Percentiles rank a stretch among this genome's conserved stretches.
These are phyloP conservation scores for Neolamprologus brichardi DNA, from an alignment of 2,113 vertebrate species.

Conservation along the genomic window DNA sequence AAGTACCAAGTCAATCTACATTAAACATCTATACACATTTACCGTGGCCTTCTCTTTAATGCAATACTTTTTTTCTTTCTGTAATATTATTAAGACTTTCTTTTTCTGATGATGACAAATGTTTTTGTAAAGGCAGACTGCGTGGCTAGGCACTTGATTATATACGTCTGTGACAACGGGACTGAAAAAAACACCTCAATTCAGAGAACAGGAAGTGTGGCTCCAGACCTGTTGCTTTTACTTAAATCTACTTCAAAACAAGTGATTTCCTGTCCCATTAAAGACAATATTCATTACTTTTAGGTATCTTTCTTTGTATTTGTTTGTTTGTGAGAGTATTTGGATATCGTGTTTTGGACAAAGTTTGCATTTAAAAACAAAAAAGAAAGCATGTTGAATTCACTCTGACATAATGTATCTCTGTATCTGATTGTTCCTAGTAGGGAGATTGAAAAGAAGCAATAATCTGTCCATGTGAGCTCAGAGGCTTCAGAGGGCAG, in stretches of 20 bases:
- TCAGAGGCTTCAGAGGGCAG: not conserved
- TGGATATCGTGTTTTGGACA: not conserved
- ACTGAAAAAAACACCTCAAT: not conserved
- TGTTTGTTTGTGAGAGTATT: not conserved
- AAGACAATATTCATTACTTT: not conserved
- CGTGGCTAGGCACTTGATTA: not conserved
- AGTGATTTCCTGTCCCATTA: not conserved
- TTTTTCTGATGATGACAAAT: not conserved
- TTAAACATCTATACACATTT: not conserved
- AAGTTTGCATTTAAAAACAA: not conserved
- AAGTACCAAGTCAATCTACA: not conserved
- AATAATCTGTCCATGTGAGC: not conserved
- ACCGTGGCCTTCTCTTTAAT: not conserved
- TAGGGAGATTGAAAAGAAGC: not conserved
- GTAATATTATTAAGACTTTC: not conserved
- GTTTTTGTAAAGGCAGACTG: not conserved
- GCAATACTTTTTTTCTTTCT: not conserved
- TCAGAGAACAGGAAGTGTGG: not conserved
- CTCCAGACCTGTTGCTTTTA: not conserved
- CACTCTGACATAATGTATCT: not conserved
- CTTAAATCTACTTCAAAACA: not conserved
- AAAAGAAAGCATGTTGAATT: not conserved
- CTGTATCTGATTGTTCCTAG: not conserved
- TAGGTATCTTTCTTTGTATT: not conserved
- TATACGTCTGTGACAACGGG: not conserved